phyloP scores from a whole-genome alignment of 2,113 vertebrate genomes.

The Pangasianodon gigas region DNA sequence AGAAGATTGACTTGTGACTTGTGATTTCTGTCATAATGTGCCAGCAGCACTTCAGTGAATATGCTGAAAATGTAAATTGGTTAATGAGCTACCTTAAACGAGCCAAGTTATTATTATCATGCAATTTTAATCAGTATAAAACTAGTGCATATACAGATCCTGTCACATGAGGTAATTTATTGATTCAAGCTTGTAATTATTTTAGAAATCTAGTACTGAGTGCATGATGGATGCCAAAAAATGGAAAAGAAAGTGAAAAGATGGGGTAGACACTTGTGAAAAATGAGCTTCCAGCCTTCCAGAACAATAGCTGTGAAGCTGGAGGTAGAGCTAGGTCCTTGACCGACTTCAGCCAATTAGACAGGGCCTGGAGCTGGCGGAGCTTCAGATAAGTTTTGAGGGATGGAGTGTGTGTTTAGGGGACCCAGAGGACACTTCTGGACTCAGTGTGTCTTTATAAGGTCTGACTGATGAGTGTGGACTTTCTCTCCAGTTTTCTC shows the following conservation, averaged over 20 bases:
- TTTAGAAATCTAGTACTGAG: slow-evolving; percentile 17
- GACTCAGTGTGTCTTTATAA: slow-evolving; percentile 57
- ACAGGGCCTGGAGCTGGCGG: slow-evolving; percentile 48
- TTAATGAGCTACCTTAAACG: neutral
- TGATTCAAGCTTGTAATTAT: slow-evolving; percentile 1
- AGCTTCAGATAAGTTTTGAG: slow-evolving; percentile 53
- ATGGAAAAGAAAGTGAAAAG: slow-evolving; percentile 37
- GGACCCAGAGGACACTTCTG: slow-evolving; percentile 31
- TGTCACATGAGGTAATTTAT: neutral
- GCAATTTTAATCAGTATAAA: neutral
- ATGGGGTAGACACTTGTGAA: slow-evolving; percentile 33
- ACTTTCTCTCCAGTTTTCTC: slow-evolving; percentile 54
- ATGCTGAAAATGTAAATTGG: neutral
- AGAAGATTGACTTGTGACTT: slow-evolving; percentile 27
- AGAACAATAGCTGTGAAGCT: slow-evolving; percentile 39
- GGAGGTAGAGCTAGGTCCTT: slow-evolving; percentile 45
- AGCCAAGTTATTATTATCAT: neutral
- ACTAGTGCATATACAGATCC: neutral
- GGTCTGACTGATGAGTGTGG: slow-evolving; percentile 58
- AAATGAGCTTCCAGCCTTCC: slow-evolving; percentile 38
- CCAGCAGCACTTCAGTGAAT: neutral
- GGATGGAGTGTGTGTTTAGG: slow-evolving; percentile 48
- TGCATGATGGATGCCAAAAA: slow-evolving; percentile 25
- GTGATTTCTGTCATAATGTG: neutral
- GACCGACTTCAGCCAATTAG: slow-evolving; percentile 57